Base-by-base conservation (phyloP, 2,888 invertebrate genomes). In the Lycophotia porphyrea region DNA sequence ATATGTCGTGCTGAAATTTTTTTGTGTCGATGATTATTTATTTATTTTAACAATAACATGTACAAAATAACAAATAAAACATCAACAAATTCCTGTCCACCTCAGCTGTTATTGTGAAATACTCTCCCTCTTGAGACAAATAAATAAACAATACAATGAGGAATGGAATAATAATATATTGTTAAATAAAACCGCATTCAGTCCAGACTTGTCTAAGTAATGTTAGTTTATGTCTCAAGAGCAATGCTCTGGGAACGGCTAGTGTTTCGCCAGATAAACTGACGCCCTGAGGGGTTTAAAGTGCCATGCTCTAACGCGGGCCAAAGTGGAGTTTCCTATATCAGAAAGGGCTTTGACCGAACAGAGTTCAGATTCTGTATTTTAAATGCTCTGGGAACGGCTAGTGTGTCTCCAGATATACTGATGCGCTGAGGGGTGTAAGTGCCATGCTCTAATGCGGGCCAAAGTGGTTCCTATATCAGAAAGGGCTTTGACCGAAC, bases 191-290 rank as follows among this genome's bases (percentile, higher is more conserved):
- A 74, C 39, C 68, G 47, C 71, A 66, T 80, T 78, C 60, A 75
- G 72, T 77, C 77, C 71, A 76, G 74, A 80, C 63, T 61, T 72
- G 78, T 80, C 82, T 74, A 84, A 80, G 82, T 80, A 70, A 84
- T 81, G 85, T 64, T 81, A 82, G 87, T 87, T 85, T 71, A 76
- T 80, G 81, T 83, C 67, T 69, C 44, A 72, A 75, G 86, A 81
- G 84, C 84, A 87, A 88, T 76, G 83, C 42, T 76, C 86, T 79
- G 75, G 71, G 68, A 79, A 81, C 72, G 74, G 72, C 75, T 76
- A 66, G 72, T 63, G 68, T 66, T 76, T 75, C 71, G 80, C 82
- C 70, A 78, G 82, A 80, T 79, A 84, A 85, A 87, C 71, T 79
- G 71, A 73, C 72, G 72, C 85, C 82, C 75, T 65, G 66, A 79